These are phyloP conservation scores for Megalopta genalis DNA, from an alignment of 1,140 invertebrate genomes.

Conservation along the genomic window DNA sequence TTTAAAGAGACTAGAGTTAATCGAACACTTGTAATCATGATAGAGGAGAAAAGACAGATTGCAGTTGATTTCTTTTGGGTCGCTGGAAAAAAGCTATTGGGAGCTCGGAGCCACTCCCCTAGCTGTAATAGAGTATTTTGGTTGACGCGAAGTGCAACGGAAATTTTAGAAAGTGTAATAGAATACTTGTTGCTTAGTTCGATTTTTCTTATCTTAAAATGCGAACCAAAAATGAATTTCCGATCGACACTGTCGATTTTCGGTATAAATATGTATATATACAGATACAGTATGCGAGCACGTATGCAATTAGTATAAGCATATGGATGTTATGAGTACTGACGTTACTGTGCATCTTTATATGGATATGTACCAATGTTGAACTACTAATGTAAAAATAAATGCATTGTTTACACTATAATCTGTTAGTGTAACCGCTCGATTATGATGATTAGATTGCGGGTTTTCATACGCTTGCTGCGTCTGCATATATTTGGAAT, in stretches of 20 bases:
- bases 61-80: background rate
- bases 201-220: background rate
- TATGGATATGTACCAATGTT: slow-evolving; percentile 30
- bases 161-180: background rate
- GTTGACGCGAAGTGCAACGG: background rate
- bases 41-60: background rate
- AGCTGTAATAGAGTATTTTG: background rate
- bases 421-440: background rate
- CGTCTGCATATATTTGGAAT: too few species aligned
- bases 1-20: background rate
- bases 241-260: slow-evolving; percentile 1
- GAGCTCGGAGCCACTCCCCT: too few species aligned
- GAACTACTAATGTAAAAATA: slow-evolving; percentile 35
- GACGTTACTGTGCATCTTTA: slow-evolving; percentile 17
- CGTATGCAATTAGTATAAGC: background rate
- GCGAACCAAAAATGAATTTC: background rate
- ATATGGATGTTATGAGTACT: slow-evolving; percentile 19
- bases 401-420: slow-evolving; percentile 26
- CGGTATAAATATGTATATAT: slow-evolving; percentile 15
- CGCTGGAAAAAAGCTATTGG: background rate
- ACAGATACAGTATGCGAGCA: background rate
- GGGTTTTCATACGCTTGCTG: background rate
- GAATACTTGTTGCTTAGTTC: background rate
- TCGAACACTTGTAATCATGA: background rate
- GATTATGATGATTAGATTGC: background rate